A percentile compares a stretch with the other conserved stretches of the same genome.
These are phyloP conservation scores for Vireo altiloquus DNA, from an alignment of 2,113 vertebrate genomes.

Conservation along the genomic window DNA sequence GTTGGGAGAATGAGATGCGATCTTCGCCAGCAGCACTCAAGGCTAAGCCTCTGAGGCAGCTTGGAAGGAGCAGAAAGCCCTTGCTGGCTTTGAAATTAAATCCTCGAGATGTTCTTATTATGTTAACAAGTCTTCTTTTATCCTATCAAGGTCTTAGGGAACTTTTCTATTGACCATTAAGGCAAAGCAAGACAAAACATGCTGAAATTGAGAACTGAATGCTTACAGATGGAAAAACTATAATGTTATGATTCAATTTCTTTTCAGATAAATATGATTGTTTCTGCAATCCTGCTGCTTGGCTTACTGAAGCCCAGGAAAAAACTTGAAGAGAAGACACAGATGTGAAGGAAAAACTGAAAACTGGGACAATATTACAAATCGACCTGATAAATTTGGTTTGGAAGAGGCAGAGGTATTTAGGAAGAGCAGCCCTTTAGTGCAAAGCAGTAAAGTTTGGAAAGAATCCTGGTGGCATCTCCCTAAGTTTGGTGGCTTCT, in stretches of 20 bases:
- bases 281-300: background rate
- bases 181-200: conserved; percentile 22
- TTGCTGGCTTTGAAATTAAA: background rate
- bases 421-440: background rate
- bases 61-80: conserved; percentile 25
- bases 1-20: background rate
- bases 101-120: conserved; percentile 23
- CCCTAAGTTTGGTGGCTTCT: background rate
- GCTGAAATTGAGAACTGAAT: conserved; percentile 38
- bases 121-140: conserved; percentile 53
- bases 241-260: conserved; percentile 38
- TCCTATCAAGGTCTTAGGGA: conserved; percentile 17
- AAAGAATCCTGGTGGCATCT: background rate
- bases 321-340: background rate
- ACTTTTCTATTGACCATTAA: conserved; percentile 42
- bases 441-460: background rate
- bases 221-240: conserved; percentile 29
- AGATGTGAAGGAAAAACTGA: background rate
- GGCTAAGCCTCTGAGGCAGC: background rate
- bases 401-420: background rate
- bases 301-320: background rate
- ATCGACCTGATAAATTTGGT: background rate
- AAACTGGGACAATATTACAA: background rate
- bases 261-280: conserved; percentile 20
- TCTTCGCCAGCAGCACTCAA: conserved; percentile 29